Evolutionary conservation across 23 tunicate genomes (phyloP), one percentile per base, ranked within the genome.

Genomic region (Trididemnum miniatum): DNA sequence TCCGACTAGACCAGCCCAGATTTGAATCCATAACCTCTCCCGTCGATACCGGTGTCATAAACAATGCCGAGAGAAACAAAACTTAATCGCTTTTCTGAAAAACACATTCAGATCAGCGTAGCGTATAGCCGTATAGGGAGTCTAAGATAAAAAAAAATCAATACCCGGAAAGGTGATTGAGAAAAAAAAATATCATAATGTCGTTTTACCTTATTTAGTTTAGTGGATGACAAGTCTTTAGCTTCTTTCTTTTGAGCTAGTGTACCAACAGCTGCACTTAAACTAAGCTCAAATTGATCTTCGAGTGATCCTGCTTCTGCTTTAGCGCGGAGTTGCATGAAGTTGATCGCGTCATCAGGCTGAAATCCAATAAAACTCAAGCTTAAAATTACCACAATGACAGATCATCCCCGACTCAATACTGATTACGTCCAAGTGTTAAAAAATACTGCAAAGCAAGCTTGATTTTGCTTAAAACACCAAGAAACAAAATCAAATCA

Each of bases 321-420:
- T 79, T 86, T 89, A 20, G 85, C 99, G 23, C 83, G 88, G 1
- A 95, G 89, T 80, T 95, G 99, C 22, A 72, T 77, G 82, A 95
- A 95, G 59, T 83, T 90, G 87, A 95, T 95, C 59, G 99, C 97
- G 73, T 95, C 99, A 52, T 95, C 99, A 24, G 99, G 85, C 96
- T 95, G 51, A 12, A 80, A 72, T 31, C 15, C 57, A 18, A n/a
- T n/a, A n/a, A n/a, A n/a, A n/a, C n/a, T n/a, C n/a, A n/a, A n/a
- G n/a, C n/a, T n/a, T n/a, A n/a, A n/a, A n/a, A n/a, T n/a, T n/a
- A n/a, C n/a, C n/a, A n/a, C n/a, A n/a, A n/a, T n/a, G n/a, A n/a
- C n/a, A n/a, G n/a, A n/a, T n/a, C n/a, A n/a, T n/a, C n/a, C n/a
- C n/a, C n/a, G n/a, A n/a, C n/a, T n/a, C n/a, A n/a, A n/a, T n/a